Conservation (phyloP, 2,113 vertebrate genomes). For the Emydura subglobosa region DNA sequence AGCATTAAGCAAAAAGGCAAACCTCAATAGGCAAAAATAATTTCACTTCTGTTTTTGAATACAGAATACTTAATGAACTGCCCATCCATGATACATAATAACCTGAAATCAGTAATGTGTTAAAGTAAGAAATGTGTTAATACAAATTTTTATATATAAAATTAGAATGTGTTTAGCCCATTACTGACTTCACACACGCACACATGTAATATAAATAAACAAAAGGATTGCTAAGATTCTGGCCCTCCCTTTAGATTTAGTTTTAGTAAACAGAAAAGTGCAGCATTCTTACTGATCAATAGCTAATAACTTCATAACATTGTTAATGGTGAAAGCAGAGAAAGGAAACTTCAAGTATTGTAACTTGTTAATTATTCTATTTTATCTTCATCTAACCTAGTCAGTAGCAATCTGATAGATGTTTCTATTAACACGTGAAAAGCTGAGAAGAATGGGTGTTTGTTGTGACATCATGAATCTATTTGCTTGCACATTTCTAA, state of each 20-base stretch:
- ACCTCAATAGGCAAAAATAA: neutral
- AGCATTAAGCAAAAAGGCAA: neutral
- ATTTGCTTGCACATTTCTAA: neutral
- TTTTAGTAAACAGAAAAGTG: neutral
- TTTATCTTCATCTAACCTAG: neutral
- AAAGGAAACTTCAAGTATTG: neutral
- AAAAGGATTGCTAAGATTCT: neutral
- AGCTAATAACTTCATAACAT: neutral
- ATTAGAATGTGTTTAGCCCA: neutral
- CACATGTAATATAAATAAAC: neutral
- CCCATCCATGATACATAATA: neutral
- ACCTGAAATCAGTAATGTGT: neutral
- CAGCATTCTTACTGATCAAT: neutral
- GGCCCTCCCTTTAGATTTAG: neutral
- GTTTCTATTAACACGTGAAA: neutral
- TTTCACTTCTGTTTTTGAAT: neutral
- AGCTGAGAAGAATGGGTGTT: neutral
- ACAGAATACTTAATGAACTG: neutral
- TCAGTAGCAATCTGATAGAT: neutral
- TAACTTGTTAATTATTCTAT: neutral
- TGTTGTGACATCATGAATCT: neutral
- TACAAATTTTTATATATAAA: neutral
- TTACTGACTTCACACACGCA: neutral
- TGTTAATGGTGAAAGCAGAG: neutral
- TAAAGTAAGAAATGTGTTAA: neutral